A percentile compares a stretch with the other conserved stretches of the same genome.
These are phyloP conservation scores for Polydrusus tereticollis DNA, from an alignment of 2,888 invertebrate species.

Conservation along the genomic window DNA sequence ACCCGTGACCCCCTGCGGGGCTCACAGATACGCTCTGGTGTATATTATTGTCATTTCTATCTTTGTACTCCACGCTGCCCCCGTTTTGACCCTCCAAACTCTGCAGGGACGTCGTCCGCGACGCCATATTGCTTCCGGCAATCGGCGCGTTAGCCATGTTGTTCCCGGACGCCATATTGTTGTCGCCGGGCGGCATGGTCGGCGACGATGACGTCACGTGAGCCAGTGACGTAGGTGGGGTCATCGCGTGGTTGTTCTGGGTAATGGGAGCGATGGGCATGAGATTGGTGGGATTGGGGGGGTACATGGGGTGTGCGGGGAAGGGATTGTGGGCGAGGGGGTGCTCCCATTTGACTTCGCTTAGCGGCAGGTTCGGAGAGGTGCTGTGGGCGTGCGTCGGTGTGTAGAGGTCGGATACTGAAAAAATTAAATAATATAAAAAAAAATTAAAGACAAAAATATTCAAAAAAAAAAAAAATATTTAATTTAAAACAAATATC, in stretches of 20 bases:
- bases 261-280: conserved; percentile 68
- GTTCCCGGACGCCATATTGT: conserved; percentile 40
- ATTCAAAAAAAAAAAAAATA: background rate
- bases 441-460: too few relatives aligned
- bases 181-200: conserved; percentile 63
- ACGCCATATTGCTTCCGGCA: conserved; percentile 33
- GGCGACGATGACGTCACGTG: conserved; percentile 63
- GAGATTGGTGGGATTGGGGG: conserved; percentile 61
- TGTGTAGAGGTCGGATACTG: conserved; percentile 60
- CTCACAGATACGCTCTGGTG: conserved; percentile 48
- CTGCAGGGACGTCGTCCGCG: conserved; percentile 40
- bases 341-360: conserved; percentile 59
- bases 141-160: conserved; percentile 9
- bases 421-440: too few relatives aligned
- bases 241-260: conserved; percentile 52
- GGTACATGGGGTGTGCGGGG: conserved; percentile 61
- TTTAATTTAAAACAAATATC: too few relatives aligned
- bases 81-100: conserved; percentile 26
- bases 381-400: conserved; percentile 60
- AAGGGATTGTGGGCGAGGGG: conserved; percentile 61
- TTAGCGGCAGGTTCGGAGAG: conserved; percentile 64
- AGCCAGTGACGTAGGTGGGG: conserved; percentile 56
- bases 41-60: conserved; percentile 57
- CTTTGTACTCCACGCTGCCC: conserved; percentile 54
- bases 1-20: conserved; percentile 50